Evolutionary conservation across 2,797 vertebrate species (phyloP), one percentile per base, ranked within the genome.

Genomic region (Microctenopoma steveboyesi): DNA sequence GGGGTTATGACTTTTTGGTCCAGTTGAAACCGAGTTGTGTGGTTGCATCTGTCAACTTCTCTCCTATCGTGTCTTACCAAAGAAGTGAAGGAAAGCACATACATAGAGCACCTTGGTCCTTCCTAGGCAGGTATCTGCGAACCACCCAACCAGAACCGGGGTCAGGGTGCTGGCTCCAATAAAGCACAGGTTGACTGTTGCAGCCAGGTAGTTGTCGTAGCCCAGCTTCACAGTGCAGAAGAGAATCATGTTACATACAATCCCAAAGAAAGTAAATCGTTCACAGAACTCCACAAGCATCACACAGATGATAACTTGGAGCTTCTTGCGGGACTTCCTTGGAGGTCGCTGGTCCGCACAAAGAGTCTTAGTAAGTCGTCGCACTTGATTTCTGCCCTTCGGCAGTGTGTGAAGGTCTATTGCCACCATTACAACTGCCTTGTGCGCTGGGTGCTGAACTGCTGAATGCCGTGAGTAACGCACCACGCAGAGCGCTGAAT

Each of bases 221-320:
- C 95, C 95, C 0, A 98, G 92, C 77, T 94, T 96, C 70, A 95
- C 73, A 0, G 95, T 97, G 91, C 97, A 98, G 88, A 98, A 98
- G 13, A 97, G 91, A 73, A 98, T 96, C 94, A 93, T 95, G 84
- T 97, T 98, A 89, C 98, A 98, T 52, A 98, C 92, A 0, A 98
- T 96, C 84, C 95, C 96, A 30, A 96, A 96, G 88, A 98, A 98
- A 0, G 95, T 94, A 81, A 99, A 97, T 50, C 95, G 93, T 85
- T 98, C 96, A 0, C 94, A 97, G 33, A 99, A 88, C 82, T 98
- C 96, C 86, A 97, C 95, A 27, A 97, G 90, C 76, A 98, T 89
- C 43, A 96, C 88, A 16, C 95, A 98, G 18, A 98, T 75, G 11
- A 94, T 94, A 22, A 92, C 92, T 25, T 94, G 94, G 9, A 96